Evolutionary conservation across 2,888 invertebrate species (phyloP), one percentile per base, ranked within the genome.

Genomic region (Campoletis raptor): DNA sequence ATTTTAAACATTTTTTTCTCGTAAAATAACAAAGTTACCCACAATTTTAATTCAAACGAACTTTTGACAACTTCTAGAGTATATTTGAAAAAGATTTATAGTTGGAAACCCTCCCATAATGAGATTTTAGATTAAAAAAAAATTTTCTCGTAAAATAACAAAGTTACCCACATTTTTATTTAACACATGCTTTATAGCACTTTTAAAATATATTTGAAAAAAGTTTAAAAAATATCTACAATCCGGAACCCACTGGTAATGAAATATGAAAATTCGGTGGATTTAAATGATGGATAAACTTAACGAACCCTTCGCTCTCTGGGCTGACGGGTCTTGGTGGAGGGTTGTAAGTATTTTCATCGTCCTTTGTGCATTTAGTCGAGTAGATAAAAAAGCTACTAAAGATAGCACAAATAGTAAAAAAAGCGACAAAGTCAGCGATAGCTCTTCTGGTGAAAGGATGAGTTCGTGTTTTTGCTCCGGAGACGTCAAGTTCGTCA

Each of bases 341-440:
- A 24, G 45, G 61, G 42, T 69, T 52, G 57, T 57, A 86, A 57
- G 72, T 69, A 72, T 69, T 66, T 4, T 85, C 61, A 1, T 77
- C 82, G 1, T 86, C 79, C 36, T 91, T 91, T 0, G 85, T 45
- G 12, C 79, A 89, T 54, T 90, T 91, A 0, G 89, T 80, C 1
- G 91, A 88, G 30, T 92, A 52, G 15, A 91, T 45, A 18, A 91
- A 85, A 42, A 92, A 83, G 2, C 89, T 67, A 15, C 91, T 88
- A 12, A 92, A 79, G 6, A 91, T 73, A 0, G 88, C 83, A 21
- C 91, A 90, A 40, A 93, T 87, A 6, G 87, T 57, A 7, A 88
- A 85, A 15, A 92, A 89, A 0, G 91, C 90, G 0, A 91, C 36
- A 15, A 93, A 72, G 30, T 93, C 92, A 7, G 89, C 88, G 21